A percentile compares a stretch with the other conserved stretches of the same genome.
Conservation (phyloP, 2,113 vertebrate genomes). For the Planiliza haematocheilus region DNA sequence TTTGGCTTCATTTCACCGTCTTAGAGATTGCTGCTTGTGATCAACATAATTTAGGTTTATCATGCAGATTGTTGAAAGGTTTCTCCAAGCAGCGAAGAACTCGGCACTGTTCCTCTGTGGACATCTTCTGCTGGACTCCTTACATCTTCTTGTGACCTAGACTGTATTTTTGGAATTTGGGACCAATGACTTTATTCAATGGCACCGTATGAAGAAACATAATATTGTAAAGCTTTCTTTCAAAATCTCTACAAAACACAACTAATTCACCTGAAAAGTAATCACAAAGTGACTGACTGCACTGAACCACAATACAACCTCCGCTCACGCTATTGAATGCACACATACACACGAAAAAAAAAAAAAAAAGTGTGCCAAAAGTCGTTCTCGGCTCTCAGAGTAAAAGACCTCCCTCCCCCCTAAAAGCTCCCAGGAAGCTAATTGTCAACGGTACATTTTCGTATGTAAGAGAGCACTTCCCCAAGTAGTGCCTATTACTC, state of each 20-base stretch:
- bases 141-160: no score
- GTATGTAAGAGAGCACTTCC: constrained; percentile 69
- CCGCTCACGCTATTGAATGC: background rate
- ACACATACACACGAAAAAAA: background rate
- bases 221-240: constrained; percentile 15
- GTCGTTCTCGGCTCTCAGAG: constrained; percentile 20
- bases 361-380: constrained; percentile 28
- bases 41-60: no score
- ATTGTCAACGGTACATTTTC: constrained; percentile 68
- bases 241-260: constrained; percentile 24
- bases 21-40: no score
- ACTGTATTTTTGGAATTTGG: no score
- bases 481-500: constrained; percentile 70
- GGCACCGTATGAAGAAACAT: constrained; percentile 1
- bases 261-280: constrained; percentile 3
- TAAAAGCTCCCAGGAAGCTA: constrained; percentile 65
- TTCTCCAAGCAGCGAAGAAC: no score
- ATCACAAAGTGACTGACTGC: constrained; percentile 5
- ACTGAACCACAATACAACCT: constrained; percentile 1
- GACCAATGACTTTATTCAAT: no score
- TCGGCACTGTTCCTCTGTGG: no score
- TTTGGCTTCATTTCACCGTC: no score
- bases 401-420: constrained; percentile 35
- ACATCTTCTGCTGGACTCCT: no score
- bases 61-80: no score